Base-by-base conservation (phyloP, 1,140 invertebrate species). In the Ceratina australensis region DNA sequence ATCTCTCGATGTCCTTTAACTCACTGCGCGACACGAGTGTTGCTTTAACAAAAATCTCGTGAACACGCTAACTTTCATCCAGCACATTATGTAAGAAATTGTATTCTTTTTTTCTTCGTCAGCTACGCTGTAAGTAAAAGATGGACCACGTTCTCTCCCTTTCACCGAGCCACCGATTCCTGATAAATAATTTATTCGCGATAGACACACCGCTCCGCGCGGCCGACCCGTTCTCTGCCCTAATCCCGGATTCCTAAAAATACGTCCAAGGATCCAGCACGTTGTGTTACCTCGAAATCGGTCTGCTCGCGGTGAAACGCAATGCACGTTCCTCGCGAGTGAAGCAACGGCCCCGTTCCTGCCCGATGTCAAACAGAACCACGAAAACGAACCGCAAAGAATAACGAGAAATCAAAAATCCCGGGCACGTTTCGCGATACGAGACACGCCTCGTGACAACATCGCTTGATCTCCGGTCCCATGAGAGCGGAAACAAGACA, bases 361-460 rank as follows among this genome's bases (percentile, higher is more conserved):
- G 18, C 18, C 28, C 33, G 52, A 67, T 28, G 75, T 50, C 50
- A 64, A 49, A 67, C 42, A 52, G 64, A 33, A 33, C 47, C 47
- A 26, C 47, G 47, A 66, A 50, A 50, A 66, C 64, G 64, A 50
- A 66, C 5, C 20, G 16, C 64, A 12, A 22, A 10, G 26, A 61
- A 49, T 10, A 22, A 22, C 52, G 22, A 52, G 26, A 50, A 15
- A 76, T 82, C 78, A 82, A 79, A 78, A 74, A 76, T 73, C 71
- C 77, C 65, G 68, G 16, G 72, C 82, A 82, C 80, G 82, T 84
- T 82, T 60, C 82, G 74, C 75, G 72, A 78, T 78, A 68, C 80
- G 74, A 77, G 75, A 79, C 72, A 82, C 79, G 80, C 82, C 82
- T 78, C 69, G 81, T 85, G 81, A 85, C 78, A 83, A 83, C 81